Evolutionary conservation across 2,888 invertebrate genomes (phyloP).

Genomic region (Drosophila histrio): DNA sequence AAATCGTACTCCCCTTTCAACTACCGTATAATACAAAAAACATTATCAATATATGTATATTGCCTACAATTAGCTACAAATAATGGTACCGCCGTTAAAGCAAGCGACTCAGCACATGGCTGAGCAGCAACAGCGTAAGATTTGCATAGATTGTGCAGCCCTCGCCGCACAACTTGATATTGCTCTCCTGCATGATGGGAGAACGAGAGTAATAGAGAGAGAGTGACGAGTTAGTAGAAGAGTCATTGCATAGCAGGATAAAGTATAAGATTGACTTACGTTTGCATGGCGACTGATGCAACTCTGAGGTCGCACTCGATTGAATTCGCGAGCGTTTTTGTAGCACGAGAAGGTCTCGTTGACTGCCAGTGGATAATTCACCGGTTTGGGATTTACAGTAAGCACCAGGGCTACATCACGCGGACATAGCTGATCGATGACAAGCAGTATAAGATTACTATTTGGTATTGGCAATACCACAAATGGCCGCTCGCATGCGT

Average conservation of each 20-base stretch:
- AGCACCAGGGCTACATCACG: constrained; percentile 85
- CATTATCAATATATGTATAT: constrained; percentile 50
- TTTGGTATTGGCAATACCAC: constrained; percentile 90
- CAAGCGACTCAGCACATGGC: constrained; percentile 73
- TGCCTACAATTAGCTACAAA: constrained; percentile 44
- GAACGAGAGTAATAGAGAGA: neutral
- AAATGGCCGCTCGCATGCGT: constrained; percentile 86
- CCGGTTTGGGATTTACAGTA: constrained; percentile 83
- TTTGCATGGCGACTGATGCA: constrained; percentile 91
- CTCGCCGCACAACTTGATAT: constrained; percentile 88
- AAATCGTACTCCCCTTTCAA: constrained; percentile 26
- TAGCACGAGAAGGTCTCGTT: constrained; percentile 88
- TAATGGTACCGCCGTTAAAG: constrained; percentile 72
- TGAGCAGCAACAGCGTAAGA: constrained; percentile 75
- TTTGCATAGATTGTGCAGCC: constrained; percentile 80
- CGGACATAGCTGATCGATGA: constrained; percentile 89
- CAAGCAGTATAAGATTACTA: constrained; percentile 91
- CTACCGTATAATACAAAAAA: constrained; percentile 63
- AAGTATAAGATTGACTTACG: constrained; percentile 85
- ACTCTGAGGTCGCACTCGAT: constrained; percentile 88
- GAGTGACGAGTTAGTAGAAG: neutral
- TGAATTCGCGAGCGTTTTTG: constrained; percentile 86
- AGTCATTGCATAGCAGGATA: neutral
- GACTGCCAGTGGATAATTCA: constrained; percentile 83
- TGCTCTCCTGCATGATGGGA: constrained; percentile 86